Conservation (phyloP, 2,113 vertebrate genomes). For the Thunnus maccoyii region DNA sequence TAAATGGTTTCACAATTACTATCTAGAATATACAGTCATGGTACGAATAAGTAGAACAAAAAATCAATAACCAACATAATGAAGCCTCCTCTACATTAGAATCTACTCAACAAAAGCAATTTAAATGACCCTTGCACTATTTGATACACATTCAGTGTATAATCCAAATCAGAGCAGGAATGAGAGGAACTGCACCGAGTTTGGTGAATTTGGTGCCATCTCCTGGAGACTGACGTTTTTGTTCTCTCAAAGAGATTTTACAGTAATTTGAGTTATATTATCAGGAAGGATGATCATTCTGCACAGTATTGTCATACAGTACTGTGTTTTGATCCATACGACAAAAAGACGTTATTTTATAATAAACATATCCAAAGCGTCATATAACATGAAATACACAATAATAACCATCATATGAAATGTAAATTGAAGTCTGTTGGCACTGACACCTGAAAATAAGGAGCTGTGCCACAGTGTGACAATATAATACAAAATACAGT, state of each 20-base stretch:
- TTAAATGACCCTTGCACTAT: not conserved
- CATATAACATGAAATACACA: not conserved
- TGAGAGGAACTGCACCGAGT: not conserved
- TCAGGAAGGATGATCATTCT: not conserved
- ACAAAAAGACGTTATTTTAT: not conserved
- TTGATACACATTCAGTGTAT: not conserved
- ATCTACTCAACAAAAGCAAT: not conserved
- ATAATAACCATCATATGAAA: not conserved
- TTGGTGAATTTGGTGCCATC: conserved; percentile 68
- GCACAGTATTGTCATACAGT: not conserved
- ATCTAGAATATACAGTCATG: not conserved
- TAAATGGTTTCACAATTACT: not conserved
- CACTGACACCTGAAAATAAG: not conserved
- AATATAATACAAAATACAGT: too few relatives aligned
- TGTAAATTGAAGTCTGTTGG: not conserved
- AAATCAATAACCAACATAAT: too few relatives aligned
- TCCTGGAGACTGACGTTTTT: conserved; percentile 38
- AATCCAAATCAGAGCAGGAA: not conserved
- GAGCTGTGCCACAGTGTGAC: too few relatives aligned
- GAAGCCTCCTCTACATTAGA: too few relatives aligned
- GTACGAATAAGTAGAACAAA: too few relatives aligned
- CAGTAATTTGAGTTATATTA: not conserved
- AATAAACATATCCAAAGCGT: not conserved
- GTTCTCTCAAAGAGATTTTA: not conserved
- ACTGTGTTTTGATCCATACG: not conserved